Base-by-base conservation (phyloP, 2,113 vertebrate species). In the Megaptera novaeangliae region DNA sequence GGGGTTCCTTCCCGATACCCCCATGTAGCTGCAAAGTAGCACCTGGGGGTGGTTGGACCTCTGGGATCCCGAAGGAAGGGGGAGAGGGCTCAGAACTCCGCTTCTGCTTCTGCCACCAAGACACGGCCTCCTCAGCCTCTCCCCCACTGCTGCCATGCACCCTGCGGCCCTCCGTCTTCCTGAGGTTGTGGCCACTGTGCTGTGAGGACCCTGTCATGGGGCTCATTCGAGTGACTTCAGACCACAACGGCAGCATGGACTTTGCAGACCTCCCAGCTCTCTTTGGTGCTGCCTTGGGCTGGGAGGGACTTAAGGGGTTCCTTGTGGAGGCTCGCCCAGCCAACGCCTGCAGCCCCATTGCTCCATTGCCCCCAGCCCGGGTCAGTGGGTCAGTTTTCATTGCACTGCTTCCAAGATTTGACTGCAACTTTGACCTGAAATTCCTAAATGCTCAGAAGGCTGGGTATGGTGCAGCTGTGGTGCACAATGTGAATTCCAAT, bases 361-460 rank as follows among this genome's bases (percentile, higher is more conserved):
- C 98, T n/a, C 98, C 98, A 0, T 99, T 99, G 31, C 99, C 99
- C 14, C 97, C 93, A 11, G 93, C 78, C 34, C 98, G 98, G 49
- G 97, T 97, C 91, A 99, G 99, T 72, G 94, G 91, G 41, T 98
- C 99, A 13, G 98, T 98, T 87, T 99, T 99, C 93, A 98, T 99
- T 18, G 99, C 98, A 68, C 98, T 99, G 85, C 99, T 99, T 93
- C 98, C 98, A 63, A 99, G 99, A 97, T 99, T 96, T 64, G 98
- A 99, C 83, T 99, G 99, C 98, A 99, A 99, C 98, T 99, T 99
- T 91, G 99, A 99, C 71, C 92, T 99, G 80, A 99, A 99, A 99
- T 99, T 99, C 31, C 98, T 99, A 25, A 98, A 99, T 8, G 99
- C 99, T 11, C 99, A 99, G 97, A 98, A 98, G 95, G 99, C 99